These are phyloP conservation scores for Leontocebus nigricollis DNA, from an alignment of 2,797 vertebrate species.

Conservation along the genomic window DNA sequence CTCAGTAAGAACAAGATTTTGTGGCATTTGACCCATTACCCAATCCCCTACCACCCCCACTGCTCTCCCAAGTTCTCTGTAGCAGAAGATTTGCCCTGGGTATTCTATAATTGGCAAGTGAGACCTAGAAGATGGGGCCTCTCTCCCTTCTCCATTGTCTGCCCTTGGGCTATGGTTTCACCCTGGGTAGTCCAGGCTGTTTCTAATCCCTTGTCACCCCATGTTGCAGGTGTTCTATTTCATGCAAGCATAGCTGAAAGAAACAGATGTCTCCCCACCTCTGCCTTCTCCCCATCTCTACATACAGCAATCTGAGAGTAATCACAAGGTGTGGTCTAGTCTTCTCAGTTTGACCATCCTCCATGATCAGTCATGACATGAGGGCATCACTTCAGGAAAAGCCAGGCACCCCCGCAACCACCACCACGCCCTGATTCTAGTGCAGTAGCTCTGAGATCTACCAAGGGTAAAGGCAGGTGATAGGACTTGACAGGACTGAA, in stretches of 20 bases:
- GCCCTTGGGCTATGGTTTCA: neutral
- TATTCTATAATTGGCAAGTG: neutral
- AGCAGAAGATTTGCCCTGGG: neutral
- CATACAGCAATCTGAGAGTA: neutral
- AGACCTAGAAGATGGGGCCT: neutral
- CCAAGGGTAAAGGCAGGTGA: neutral
- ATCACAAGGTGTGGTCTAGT: neutral
- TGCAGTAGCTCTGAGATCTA: neutral
- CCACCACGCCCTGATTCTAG: neutral
- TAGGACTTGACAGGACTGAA: neutral
- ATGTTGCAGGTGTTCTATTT: neutral
- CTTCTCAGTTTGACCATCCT: too few species aligned
- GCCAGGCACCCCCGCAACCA: neutral
- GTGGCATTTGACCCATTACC: neutral
- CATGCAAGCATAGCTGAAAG: neutral
- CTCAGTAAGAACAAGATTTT: neutral
- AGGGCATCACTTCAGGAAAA: neutral
- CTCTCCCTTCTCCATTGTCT: neutral
- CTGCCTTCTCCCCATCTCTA: neutral
- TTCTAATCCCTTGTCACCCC: neutral
- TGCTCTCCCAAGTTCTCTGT: neutral
- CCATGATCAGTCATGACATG: neutral
- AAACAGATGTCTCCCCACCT: neutral
- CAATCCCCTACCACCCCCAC: neutral
- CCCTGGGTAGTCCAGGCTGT: neutral